Percentiles rank a stretch among this genome's conserved stretches.
These are phyloP conservation scores for Dreissena polymorpha DNA, from an alignment of 1,140 invertebrate species.

Conservation along the genomic window DNA sequence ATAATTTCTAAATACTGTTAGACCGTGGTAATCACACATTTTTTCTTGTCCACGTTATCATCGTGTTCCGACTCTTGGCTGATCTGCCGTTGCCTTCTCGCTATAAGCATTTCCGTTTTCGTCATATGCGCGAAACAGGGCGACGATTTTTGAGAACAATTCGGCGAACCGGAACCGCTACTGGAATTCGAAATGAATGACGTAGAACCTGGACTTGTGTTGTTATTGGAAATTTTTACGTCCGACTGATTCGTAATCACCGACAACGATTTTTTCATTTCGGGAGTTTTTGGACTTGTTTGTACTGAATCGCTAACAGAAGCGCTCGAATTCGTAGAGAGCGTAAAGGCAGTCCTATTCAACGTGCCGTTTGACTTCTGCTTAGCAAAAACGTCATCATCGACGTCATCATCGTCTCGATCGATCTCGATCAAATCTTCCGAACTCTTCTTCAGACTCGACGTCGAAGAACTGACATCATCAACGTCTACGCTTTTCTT, in stretches of 20 bases:
- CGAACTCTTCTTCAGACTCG: slow-evolving; percentile 49
- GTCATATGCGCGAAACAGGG: slow-evolving; percentile 65
- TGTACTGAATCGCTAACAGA: neutral
- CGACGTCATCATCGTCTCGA: slow-evolving; percentile 45
- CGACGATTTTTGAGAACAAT: slow-evolving; percentile 26
- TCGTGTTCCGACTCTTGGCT: slow-evolving; percentile 48
- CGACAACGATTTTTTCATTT: neutral
- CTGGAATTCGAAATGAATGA: neutral
- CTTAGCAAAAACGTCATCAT: slow-evolving; percentile 11
- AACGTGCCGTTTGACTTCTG: too few relatives aligned
- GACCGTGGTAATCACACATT: slow-evolving; percentile 66
- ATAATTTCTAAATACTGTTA: slow-evolving; percentile 23
- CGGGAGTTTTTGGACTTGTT: slow-evolving; percentile 10
- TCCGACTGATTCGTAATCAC: neutral
- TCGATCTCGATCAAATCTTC: slow-evolving; percentile 53
- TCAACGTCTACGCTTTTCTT: slow-evolving; percentile 38
- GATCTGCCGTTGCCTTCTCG: slow-evolving; percentile 70
- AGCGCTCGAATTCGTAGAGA: neutral
- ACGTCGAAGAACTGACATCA: slow-evolving; percentile 33
- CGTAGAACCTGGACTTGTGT: neutral
- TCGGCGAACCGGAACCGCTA: neutral
- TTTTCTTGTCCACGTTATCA: slow-evolving; percentile 47
- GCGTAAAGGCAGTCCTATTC: neutral
- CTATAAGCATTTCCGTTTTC: slow-evolving; percentile 79
- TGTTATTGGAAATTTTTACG: neutral